These are phyloP conservation scores for Zeugodacus cucurbitae DNA, from an alignment of 1,140 invertebrate genomes.

Conservation along the genomic window DNA sequence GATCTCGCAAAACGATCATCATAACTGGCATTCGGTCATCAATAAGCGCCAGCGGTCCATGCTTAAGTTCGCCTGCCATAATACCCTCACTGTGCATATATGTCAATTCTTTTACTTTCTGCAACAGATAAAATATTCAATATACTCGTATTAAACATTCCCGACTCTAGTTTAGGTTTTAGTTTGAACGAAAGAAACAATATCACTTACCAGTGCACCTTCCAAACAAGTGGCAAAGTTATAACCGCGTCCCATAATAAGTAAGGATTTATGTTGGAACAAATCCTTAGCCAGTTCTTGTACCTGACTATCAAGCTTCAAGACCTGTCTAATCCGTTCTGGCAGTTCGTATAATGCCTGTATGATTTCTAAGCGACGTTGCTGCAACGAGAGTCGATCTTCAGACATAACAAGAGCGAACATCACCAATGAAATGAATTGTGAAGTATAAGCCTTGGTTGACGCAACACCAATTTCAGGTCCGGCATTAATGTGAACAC, in stretches of 20 bases:
- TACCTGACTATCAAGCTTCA: conserved; percentile 88
- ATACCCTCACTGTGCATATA: conserved; percentile 99
- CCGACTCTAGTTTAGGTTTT: too few relatives aligned
- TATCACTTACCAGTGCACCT: conserved; percentile 81
- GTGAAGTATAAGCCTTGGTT: conserved; percentile 99
- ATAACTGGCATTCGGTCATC: conserved; percentile 98
- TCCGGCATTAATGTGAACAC: conserved; percentile 99
- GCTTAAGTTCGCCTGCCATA: conserved; percentile 98
- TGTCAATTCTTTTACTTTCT: conserved; percentile 98
- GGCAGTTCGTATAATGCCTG: conserved; percentile 88
- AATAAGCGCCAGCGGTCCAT: conserved; percentile 96
- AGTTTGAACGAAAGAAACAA: too few relatives aligned
- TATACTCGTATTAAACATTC: too few relatives aligned
- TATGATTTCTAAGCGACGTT: conserved; percentile 90
- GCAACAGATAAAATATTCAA: not conserved
- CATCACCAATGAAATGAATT: conserved; percentile 99
- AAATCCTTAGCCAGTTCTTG: conserved; percentile 89
- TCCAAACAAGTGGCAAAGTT: conserved; percentile 99
- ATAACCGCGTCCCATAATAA: conserved; percentile 99
- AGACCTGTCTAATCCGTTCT: conserved; percentile 83
- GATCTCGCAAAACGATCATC: conserved; percentile 97
- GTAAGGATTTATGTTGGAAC: conserved; percentile 92
- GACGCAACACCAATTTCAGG: conserved; percentile 99
- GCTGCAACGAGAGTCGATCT: conserved; percentile 92
- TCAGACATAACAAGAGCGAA: conserved; percentile 98